These are phyloP conservation scores for Tromatobia lineatoria DNA, from an alignment of 2,888 invertebrate genomes.

Conservation along the genomic window DNA sequence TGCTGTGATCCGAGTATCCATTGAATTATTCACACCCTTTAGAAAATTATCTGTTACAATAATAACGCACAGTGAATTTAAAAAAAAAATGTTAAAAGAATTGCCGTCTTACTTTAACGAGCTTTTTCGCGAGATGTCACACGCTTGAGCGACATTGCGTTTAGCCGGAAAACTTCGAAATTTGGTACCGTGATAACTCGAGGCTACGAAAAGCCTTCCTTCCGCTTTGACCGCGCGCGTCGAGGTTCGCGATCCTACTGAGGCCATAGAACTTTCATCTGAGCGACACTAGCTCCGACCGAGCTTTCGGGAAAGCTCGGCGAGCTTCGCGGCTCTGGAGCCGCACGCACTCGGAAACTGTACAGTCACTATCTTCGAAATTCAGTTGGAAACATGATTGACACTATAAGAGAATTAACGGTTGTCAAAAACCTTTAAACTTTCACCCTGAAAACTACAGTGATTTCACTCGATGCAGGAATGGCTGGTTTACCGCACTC, in stretches of 20 bases:
- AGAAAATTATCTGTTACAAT: background rate
- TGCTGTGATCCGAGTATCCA: slow-evolving; percentile 23
- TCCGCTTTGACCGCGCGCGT: slow-evolving; percentile 76
- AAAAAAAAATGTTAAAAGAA: background rate
- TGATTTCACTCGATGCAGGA: background rate
- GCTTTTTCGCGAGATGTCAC: slow-evolving; percentile 40
- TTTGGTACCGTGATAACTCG: slow-evolving; percentile 2
- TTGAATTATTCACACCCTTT: slow-evolving; percentile 23
- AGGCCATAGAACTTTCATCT: slow-evolving; percentile 77
- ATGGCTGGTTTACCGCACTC: no score
- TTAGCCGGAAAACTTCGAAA: slow-evolving; percentile 6
- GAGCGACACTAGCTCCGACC: slow-evolving; percentile 65
- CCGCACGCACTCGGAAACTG: slow-evolving; percentile 34
- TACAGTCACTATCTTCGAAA: slow-evolving; percentile 17
- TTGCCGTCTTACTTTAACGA: slow-evolving; percentile 47
- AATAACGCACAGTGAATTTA: slow-evolving; percentile 12
- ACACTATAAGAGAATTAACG: background rate
- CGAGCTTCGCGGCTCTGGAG: slow-evolving; percentile 73
- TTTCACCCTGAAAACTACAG: background rate
- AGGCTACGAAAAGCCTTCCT: slow-evolving; percentile 43
- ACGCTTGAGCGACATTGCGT: slow-evolving; percentile 41
- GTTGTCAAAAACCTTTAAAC: background rate
- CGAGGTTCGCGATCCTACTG: slow-evolving; percentile 82
- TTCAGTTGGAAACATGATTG: background rate
- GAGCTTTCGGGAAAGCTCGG: slow-evolving; percentile 77